Percentiles rank a stretch among this genome's conserved stretches.
Conservation (phyloP, 2,113 vertebrate genomes). For the Tachysurus vachellii region DNA sequence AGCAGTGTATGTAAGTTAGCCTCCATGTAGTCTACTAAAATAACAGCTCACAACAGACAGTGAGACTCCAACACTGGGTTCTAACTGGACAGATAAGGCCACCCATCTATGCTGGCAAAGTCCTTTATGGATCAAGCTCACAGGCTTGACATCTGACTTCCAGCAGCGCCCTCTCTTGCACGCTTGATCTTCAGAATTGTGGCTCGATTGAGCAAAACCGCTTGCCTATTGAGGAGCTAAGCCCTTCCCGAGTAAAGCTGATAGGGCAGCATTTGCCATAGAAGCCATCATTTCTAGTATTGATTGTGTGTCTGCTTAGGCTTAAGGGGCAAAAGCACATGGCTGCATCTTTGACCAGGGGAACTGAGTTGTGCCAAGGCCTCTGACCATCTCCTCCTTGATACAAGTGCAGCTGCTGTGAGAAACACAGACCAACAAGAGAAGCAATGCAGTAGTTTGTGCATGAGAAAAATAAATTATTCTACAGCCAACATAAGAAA, state of each 20-base stretch:
- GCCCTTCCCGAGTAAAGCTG: background rate
- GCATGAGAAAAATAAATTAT: background rate
- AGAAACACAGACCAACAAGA: background rate
- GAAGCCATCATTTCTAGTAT: constrained; percentile 18
- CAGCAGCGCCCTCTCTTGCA: constrained; percentile 11
- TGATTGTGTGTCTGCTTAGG: constrained; percentile 18
- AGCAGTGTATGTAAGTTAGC: background rate
- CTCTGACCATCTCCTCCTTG: background rate
- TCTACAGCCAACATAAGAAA: background rate
- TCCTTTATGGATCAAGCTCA: constrained; percentile 35
- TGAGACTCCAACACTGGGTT: constrained; percentile 22
- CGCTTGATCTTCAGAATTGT: constrained; percentile 29
- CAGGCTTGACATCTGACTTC: constrained; percentile 22
- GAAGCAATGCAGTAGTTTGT: too few species aligned
- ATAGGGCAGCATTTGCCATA: background rate
- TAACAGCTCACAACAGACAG: constrained; percentile 34
- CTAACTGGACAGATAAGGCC: constrained; percentile 31
- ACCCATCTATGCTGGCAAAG: constrained; percentile 18
- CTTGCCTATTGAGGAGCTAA: background rate
- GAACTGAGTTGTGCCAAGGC: background rate
- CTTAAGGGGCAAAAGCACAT: background rate
- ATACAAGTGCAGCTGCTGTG: background rate
- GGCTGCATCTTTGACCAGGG: background rate
- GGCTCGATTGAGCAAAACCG: constrained; percentile 25
- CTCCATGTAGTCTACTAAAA: background rate